Base-by-base conservation (phyloP, 64 coral and sea anemone genomes). In the Pocillopora damicornis region DNA sequence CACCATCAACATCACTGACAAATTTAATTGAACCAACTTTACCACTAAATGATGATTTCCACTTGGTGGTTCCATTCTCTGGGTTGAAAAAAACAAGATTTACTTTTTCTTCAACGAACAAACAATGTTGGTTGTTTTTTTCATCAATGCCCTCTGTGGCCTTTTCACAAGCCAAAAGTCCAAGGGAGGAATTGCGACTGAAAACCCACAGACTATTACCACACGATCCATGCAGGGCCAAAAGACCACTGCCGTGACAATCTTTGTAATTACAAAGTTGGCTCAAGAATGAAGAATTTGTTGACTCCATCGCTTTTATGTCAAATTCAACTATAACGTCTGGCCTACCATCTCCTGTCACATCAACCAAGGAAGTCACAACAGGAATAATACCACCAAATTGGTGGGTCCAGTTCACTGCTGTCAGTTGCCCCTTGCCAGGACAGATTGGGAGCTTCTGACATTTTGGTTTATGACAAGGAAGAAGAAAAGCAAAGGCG, bases 401-500 rank as follows among this genome's bases (percentile, higher is more conserved):
- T 26, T 82, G 88, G 15, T 76, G 64, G 57, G 83, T 63, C 94
- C 94, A 96, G 20, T 76, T 86, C 25, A 73, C 51, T 2, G 37
- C 84, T 11, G 73, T 25, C 25, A 61, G 15, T 10, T 71, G 75
- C 8, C 60, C 16, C 59, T 86, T 80, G n/a, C 76, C 73, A 56
- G 79, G 62, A 13, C 30, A 59, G 37, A 78, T 25, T 34, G 78
- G 59, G 23, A 64, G 13, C 59, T 81, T 71, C 75, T 94, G 88
- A 15, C 87, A 94, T 59, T 90, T 79, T 9, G 57, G 86, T 80
- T 77, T 87, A 77, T 96, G 94, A 72, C 94, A 96, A n/a, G 94
- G 94, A 5, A 96, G 64, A 15, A 96, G 67, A 63, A 96, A 96
- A 11, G 94, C 94, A 35, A 96, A 96, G 0, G 94, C 91, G 63